These are phyloP conservation scores for Tenualosa ilisha DNA, from an alignment of 2,797 vertebrate species.

Conservation along the genomic window DNA sequence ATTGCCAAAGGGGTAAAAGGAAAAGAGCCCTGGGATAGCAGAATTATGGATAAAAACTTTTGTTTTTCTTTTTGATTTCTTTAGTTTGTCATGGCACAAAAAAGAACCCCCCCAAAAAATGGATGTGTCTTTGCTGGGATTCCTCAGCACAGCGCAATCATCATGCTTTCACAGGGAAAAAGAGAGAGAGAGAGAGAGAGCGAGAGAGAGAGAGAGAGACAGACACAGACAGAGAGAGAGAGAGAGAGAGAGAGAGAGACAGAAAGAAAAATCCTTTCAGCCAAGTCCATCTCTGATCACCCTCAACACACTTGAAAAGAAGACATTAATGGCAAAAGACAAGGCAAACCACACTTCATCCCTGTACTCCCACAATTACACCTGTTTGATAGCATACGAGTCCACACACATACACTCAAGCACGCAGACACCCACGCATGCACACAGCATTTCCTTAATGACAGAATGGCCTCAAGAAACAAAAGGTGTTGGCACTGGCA, in stretches of 20 bases:
- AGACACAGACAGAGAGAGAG: neutral
- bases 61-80: neutral
- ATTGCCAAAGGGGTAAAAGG: constrained; percentile 70
- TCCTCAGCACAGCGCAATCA: neutral
- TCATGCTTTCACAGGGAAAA: neutral
- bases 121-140: neutral
- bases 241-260: too few species aligned
- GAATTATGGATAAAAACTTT: constrained; percentile 63
- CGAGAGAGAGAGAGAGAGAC: too few species aligned
- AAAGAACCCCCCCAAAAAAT: constrained; percentile 56
- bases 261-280: neutral
- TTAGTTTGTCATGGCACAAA: constrained; percentile 84
- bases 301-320: neutral
- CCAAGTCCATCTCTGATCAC: neutral
- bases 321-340: constrained; percentile 40
- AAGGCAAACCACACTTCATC: constrained; percentile 25
- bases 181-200: neutral
- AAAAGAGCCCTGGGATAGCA: constrained; percentile 21
- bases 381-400: constrained; percentile 42
- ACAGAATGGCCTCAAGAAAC: constrained; percentile 49
- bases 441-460: constrained; percentile 43
- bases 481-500: constrained; percentile 74
- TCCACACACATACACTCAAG: neutral
- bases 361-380: constrained; percentile 24
- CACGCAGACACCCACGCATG: constrained; percentile 30